Percentiles rank a stretch among this genome's conserved stretches.
These are phyloP conservation scores for Hemitrygon akajei DNA, from an alignment of 2,797 vertebrate species.

Conservation along the genomic window DNA sequence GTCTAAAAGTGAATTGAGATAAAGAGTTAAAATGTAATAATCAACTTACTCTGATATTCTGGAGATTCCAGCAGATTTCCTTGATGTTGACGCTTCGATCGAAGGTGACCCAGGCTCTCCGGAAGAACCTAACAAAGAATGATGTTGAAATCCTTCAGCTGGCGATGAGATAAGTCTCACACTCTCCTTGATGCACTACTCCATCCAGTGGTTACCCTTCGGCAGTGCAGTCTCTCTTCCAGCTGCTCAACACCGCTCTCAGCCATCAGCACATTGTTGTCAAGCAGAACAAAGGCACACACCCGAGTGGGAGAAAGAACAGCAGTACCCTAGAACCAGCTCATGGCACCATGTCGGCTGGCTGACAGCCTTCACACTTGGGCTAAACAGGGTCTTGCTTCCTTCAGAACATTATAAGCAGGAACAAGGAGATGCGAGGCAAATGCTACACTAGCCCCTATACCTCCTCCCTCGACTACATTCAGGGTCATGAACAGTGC, in stretches of 20 bases:
- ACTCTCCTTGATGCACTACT: too few species aligned
- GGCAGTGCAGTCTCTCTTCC: too few species aligned
- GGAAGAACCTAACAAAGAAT: conserved; percentile 66
- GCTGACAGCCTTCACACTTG: accelerated
- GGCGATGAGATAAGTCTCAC: background rate
- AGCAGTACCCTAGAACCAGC: background rate
- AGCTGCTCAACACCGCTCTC: background rate
- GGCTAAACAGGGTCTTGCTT: too few species aligned
- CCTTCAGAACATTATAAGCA: background rate
- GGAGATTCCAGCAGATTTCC: conserved; percentile 88
- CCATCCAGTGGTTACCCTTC: background rate
- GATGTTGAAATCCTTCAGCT: background rate
- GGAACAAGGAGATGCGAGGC: too few species aligned
- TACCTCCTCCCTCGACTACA: too few species aligned
- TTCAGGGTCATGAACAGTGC: too few species aligned
- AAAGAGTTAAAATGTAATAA: too few species aligned
- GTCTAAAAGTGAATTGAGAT: too few species aligned
- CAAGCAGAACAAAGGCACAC: background rate
- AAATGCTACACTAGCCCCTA: too few species aligned
- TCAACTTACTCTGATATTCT: conserved; percentile 78
- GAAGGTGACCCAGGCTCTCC: conserved; percentile 86
- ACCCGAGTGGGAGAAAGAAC: background rate
- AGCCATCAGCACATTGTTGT: too few species aligned
- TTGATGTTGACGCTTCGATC: conserved; percentile 86
- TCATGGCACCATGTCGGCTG: background rate